A percentile compares a stretch with the other conserved stretches of the same genome.
These are phyloP conservation scores for Troilus luridus DNA, from an alignment of 2,888 invertebrate species.

Conservation along the genomic window DNA sequence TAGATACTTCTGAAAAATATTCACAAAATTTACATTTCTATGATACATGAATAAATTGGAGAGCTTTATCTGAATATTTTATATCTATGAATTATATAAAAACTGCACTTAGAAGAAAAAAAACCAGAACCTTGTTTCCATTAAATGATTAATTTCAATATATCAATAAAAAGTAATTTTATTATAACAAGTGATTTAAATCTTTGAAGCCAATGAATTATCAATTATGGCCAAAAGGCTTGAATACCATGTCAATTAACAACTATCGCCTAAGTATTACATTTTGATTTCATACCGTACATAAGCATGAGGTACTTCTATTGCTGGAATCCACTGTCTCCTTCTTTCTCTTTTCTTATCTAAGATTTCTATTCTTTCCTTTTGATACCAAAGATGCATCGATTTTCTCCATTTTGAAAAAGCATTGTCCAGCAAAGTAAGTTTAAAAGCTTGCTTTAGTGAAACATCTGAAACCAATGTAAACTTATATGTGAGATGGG, in stretches of 20 bases:
- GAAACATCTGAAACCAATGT: slow-evolving; percentile 5
- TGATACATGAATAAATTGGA: no score
- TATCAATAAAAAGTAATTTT: neutral
- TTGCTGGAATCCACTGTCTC: slow-evolving; percentile 4
- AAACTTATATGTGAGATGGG: neutral
- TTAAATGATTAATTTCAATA: neutral
- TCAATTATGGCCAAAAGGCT: neutral
- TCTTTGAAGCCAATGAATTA: neutral
- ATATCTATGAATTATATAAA: no score
- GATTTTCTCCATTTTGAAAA: neutral
- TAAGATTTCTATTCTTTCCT: neutral
- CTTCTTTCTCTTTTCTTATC: slow-evolving; percentile 4
- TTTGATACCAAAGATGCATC: neutral
- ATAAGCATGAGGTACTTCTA: slow-evolving; percentile 7
- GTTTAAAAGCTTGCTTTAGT: slow-evolving; percentile 16
- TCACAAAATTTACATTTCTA: no score
- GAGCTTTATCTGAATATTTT: no score
- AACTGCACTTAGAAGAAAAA: no score
- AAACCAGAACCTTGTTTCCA: no score
- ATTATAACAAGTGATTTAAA: neutral
- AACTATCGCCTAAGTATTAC: neutral
- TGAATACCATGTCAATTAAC: neutral
- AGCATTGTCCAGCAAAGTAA: neutral
- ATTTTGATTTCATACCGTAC: slow-evolving; percentile 8
- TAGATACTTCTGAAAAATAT: no score